These are phyloP conservation scores for Lacanobia wlatinum DNA, from an alignment of 2,888 invertebrate species.

Conservation along the genomic window DNA sequence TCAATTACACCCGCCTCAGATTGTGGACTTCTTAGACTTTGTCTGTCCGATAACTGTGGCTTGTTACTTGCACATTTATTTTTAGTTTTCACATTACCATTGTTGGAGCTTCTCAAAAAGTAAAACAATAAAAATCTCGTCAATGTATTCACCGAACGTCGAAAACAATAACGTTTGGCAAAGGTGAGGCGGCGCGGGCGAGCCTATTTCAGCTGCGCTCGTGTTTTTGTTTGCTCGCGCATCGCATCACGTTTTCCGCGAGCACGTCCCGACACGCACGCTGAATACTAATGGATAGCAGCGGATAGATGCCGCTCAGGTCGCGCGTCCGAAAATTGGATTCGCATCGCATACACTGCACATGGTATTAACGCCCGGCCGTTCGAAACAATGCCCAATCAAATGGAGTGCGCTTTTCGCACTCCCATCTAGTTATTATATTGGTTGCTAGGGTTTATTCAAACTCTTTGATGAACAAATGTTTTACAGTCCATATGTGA, in stretches of 20 bases:
- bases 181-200: conserved; percentile 69
- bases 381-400: conserved; percentile 87
- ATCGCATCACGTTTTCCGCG: conserved; percentile 80
- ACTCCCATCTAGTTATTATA: conserved; percentile 53
- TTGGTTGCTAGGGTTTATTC: conserved; percentile 47
- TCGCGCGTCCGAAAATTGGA: conserved; percentile 83
- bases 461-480: conserved; percentile 40
- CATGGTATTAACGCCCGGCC: conserved; percentile 76
- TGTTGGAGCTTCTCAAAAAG: conserved; percentile 15
- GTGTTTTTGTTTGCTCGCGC: conserved; percentile 83
- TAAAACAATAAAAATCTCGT: conserved; percentile 39
- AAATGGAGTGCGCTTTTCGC: conserved; percentile 75
- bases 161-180: conserved; percentile 71
- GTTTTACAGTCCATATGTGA: conserved; percentile 30
- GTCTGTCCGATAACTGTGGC: conserved; percentile 19
- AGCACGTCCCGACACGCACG: conserved; percentile 77
- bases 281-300: conserved; percentile 82
- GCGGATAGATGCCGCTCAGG: conserved; percentile 74
- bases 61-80: conserved; percentile 30
- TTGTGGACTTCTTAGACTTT: conserved; percentile 69
- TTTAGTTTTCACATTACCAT: conserved; percentile 3
- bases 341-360: conserved; percentile 81
- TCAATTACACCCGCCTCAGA: conserved; percentile 79
- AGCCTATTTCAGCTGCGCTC: conserved; percentile 77
- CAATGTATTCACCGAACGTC: conserved; percentile 36